These are phyloP conservation scores for Eriosoma lanigerum DNA, from an alignment of 1,140 invertebrate genomes.

Conservation along the genomic window DNA sequence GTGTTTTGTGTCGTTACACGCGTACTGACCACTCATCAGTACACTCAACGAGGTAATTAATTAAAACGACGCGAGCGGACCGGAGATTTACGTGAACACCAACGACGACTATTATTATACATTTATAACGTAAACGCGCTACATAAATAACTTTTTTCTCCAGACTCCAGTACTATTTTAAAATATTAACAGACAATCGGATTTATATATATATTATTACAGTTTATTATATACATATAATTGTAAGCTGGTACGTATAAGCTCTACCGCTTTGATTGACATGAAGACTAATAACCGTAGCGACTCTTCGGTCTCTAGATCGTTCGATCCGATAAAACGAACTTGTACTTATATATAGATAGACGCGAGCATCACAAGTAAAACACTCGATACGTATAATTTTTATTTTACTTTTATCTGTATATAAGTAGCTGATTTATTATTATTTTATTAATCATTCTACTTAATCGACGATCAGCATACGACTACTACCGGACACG, in stretches of 20 bases:
- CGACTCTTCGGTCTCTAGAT: background rate
- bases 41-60: slow-evolving; percentile 17
- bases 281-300: background rate
- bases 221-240: too few species aligned
- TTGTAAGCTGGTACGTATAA: too few species aligned
- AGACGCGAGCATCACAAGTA: background rate
- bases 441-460: background rate
- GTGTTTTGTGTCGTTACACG: slow-evolving; percentile 1
- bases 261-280: slow-evolving; percentile 22
- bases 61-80: background rate
- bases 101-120: too few species aligned
- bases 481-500: background rate
- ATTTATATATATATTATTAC: background rate
- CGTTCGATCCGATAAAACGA: slow-evolving; percentile 3
- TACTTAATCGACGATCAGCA: background rate
- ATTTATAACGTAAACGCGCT: background rate
- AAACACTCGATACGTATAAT: slow-evolving; percentile 8
- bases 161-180: too few species aligned
- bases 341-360: too few species aligned
- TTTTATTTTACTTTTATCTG: background rate
- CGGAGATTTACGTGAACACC: background rate
- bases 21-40: too few species aligned
- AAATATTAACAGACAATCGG: too few species aligned
- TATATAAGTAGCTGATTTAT: background rate
- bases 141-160: background rate